Conservation (phyloP, 2,113 vertebrate species). For the Enhydra lutris region DNA sequence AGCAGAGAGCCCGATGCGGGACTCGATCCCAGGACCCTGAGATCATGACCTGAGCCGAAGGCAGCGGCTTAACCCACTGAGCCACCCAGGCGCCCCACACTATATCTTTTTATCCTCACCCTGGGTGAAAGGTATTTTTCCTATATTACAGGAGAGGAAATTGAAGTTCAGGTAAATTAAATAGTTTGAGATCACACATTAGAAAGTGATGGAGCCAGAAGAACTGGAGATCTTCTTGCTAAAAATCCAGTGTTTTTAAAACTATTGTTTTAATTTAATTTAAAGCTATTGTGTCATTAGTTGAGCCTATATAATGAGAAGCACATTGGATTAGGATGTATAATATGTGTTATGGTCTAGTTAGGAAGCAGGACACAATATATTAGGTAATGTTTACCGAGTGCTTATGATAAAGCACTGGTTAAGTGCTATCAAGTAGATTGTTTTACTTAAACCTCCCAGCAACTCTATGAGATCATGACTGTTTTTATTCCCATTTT, state of each 20-base stretch:
- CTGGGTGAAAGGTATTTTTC: neutral
- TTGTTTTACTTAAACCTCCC: conserved; percentile 13
- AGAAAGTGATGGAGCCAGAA: neutral
- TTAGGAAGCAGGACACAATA: neutral
- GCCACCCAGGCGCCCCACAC: too few species aligned
- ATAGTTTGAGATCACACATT: conserved; percentile 21
- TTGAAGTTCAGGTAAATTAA: conserved; percentile 24
- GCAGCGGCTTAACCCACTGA: too few species aligned
- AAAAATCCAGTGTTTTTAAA: conserved; percentile 19
- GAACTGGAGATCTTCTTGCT: conserved; percentile 12
- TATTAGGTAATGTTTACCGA: conserved; percentile 12
- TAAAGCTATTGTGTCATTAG: neutral
- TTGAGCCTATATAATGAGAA: neutral
- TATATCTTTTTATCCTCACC: neutral
- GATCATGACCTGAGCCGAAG: too few species aligned
- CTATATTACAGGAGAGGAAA: conserved; percentile 5
- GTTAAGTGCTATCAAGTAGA: neutral
- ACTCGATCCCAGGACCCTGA: too few species aligned
- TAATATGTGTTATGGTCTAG: neutral
- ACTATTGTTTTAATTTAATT: neutral
- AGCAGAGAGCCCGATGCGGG: too few species aligned
- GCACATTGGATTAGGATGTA: neutral
- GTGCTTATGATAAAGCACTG: neutral
- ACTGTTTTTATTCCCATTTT: conserved; percentile 43
- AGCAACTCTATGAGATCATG: neutral